Evolutionary conservation across 2,888 invertebrate species (phyloP).

Genomic region (Lithophane leautieri): DNA sequence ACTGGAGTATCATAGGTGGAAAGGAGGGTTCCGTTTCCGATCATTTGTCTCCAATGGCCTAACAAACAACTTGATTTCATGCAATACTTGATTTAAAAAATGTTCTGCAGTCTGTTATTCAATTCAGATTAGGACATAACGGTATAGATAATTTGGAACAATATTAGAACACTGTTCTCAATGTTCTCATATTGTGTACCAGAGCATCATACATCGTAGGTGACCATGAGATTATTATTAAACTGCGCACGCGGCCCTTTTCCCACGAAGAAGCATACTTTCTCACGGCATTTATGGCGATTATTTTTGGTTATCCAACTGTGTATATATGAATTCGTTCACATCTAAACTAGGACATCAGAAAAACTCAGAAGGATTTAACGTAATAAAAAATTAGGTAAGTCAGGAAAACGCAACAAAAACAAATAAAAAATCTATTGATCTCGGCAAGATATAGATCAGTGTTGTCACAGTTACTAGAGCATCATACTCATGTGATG

Average conservation of each 20-base stretch:
- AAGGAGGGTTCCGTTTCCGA: background rate
- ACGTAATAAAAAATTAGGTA: constrained; percentile 15
- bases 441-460: background rate
- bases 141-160: background rate
- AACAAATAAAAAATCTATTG: background rate
- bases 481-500: constrained; percentile 1
- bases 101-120: background rate
- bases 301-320: background rate
- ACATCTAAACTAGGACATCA: constrained; percentile 15
- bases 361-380: background rate
- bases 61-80: background rate
- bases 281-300: background rate
- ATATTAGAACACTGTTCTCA: background rate
- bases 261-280: constrained; percentile 1
- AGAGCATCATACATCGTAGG: constrained; percentile 2
- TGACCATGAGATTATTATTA: background rate
- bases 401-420: background rate
- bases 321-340: background rate
- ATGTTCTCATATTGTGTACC: background rate
- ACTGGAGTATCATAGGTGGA: background rate
- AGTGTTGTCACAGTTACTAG: constrained; percentile 36
- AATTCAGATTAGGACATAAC: background rate
- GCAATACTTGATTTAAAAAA: too few species aligned
- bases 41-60: background rate
- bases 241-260: background rate